Conservation (phyloP, 2,113 vertebrate species). For the Pseudorasbora parva region DNA sequence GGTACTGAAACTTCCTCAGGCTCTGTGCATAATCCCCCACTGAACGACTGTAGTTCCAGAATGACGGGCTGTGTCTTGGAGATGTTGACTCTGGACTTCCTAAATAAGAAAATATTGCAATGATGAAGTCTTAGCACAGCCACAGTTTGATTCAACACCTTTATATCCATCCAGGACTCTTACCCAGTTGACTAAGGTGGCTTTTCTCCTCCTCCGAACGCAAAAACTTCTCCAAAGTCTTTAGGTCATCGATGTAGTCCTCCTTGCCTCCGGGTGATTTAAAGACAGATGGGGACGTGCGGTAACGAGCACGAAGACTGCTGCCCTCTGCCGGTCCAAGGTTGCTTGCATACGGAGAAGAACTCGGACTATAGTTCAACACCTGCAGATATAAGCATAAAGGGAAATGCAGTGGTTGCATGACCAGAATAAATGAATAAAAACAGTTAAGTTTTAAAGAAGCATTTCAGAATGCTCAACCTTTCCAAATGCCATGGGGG, state of each 20-base stretch:
- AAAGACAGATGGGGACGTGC: constrained; percentile 85
- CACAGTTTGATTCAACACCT: background rate
- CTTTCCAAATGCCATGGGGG: constrained; percentile 79
- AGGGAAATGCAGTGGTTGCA: background rate
- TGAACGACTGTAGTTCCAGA: constrained; percentile 93
- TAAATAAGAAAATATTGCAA: constrained; percentile 55
- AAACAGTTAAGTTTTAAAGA: background rate
- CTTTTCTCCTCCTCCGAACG: constrained; percentile 90
- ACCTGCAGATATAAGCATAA: constrained; percentile 68
- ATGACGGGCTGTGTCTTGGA: constrained; percentile 87
- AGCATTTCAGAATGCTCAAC: constrained; percentile 62
- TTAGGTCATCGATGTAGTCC: constrained; percentile 89
- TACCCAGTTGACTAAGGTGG: constrained; percentile 89
- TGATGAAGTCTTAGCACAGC: background rate
- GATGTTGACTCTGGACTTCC: constrained; percentile 90
- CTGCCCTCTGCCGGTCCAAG: constrained; percentile 81
- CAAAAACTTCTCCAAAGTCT: constrained; percentile 83
- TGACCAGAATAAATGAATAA: background rate
- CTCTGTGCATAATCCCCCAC: constrained; percentile 89
- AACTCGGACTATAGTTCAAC: constrained; percentile 77
- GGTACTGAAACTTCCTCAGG: constrained; percentile 94
- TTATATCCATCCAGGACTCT: background rate
- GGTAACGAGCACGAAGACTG: constrained; percentile 85
- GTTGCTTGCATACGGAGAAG: constrained; percentile 78
- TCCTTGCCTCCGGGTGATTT: constrained; percentile 87